Conservation (phyloP, 2,797 vertebrate genomes). For the Chelon labrosus region DNA sequence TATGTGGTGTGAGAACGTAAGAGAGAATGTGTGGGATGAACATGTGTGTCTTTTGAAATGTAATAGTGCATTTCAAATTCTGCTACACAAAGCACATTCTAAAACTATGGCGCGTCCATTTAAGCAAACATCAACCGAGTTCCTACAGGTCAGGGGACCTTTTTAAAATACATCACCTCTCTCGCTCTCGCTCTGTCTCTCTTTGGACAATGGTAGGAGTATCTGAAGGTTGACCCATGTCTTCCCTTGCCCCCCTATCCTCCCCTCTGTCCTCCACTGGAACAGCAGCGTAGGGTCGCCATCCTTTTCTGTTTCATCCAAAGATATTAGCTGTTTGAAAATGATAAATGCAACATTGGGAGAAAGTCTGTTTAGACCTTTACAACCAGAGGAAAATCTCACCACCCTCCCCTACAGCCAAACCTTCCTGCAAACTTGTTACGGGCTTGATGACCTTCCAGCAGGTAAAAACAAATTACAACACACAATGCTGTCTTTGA, state of each 20-base stretch:
- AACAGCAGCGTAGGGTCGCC: constrained; percentile 49
- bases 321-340: constrained; percentile 76
- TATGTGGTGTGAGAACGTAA: constrained; percentile 30
- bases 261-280: constrained; percentile 26
- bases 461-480: constrained; percentile 78
- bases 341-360: constrained; percentile 79
- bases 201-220: constrained; percentile 59
- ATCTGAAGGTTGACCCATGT: constrained; percentile 82
- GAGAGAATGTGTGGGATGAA: constrained; percentile 42
- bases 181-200: constrained; percentile 47
- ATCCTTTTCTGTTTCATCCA: constrained; percentile 58
- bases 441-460: constrained; percentile 73
- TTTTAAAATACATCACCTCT: constrained; percentile 85
- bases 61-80: constrained; percentile 82
- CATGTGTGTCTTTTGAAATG: constrained; percentile 80
- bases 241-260: constrained; percentile 35
- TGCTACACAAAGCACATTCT: constrained; percentile 87
- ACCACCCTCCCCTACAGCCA: not conserved
- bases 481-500: constrained; percentile 67
- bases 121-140: constrained; percentile 74
- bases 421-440: constrained; percentile 50
- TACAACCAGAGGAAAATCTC: constrained; percentile 66
- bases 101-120: constrained; percentile 79
- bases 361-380: constrained; percentile 66
- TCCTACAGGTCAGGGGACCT: constrained; percentile 80